Evolutionary conservation across 2,797 vertebrate species (phyloP).

Genomic region (Urophycis tenuis): DNA sequence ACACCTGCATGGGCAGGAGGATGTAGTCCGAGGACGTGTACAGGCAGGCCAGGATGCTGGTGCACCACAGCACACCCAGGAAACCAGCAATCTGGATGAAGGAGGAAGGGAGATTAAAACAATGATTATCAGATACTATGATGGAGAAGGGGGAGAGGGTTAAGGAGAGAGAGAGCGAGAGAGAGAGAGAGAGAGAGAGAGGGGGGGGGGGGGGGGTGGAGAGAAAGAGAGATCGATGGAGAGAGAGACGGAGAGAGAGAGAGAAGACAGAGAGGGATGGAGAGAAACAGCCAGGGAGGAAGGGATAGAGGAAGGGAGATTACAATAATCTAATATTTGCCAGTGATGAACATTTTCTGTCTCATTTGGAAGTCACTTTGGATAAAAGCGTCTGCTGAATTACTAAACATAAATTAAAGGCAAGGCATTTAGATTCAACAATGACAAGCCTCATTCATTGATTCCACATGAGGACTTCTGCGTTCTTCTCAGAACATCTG

Average conservation of each 20-base stretch:
- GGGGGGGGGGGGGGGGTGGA: not conserved
- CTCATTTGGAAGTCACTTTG: not conserved
- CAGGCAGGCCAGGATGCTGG: conserved; percentile 93
- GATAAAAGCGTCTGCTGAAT: not conserved
- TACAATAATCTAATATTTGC: not conserved
- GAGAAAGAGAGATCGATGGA: not conserved
- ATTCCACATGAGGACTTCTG: too few relatives aligned
- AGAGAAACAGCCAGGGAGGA: not conserved
- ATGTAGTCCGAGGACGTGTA: conserved; percentile 73
- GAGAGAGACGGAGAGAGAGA: not conserved
- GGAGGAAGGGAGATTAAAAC: not conserved
- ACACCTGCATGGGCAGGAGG: conserved; percentile 86
- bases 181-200: not conserved
- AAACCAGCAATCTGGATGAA: conserved; percentile 86
- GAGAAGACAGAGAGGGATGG: not conserved
- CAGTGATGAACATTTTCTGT: not conserved
- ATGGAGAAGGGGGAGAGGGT: not conserved
- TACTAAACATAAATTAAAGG: not conserved
- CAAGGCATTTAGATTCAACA: not conserved
- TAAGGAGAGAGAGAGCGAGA: not conserved
- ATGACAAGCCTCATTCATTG: not conserved
- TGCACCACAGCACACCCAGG: conserved; percentile 92
- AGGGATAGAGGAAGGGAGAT: not conserved
- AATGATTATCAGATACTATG: not conserved
- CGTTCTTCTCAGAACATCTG: too few relatives aligned